Evolutionary conservation across 2,888 invertebrate genomes (phyloP), one percentile per base, ranked within the genome.

Genomic region (Clostera curtula): DNA sequence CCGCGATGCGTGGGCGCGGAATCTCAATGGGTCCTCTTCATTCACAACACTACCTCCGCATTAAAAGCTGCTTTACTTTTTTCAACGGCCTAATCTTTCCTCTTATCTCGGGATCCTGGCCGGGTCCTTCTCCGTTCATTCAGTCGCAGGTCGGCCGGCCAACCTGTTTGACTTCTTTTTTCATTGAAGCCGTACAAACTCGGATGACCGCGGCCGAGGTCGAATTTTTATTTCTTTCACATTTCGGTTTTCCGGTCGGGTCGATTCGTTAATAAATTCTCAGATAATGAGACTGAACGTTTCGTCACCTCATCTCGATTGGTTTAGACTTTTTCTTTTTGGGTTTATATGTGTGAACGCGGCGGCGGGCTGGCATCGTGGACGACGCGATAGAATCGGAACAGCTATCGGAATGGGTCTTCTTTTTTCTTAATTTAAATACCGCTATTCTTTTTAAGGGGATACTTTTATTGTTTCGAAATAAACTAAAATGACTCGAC

Each of bases 221-320:
- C 79, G 79, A 75, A 76, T 79, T 80, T 82, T 82, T 82, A 80
- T 82, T 82, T 82, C 75, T 80, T 82, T 80, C 77, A 77, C 80
- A 77, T 82, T 80, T 83, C 49, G 79, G 82, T 83, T 83, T 82
- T 80, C 82, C 82, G 82, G 82, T 82, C 79, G 67, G 66, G 50
- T 45, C 80, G 79, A 80, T 80, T 83, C 82, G 82, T 83, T 83
- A 83, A 83, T 83, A 83, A 83, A 83, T 83, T 83, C 82, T 74
- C 79, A 79, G 82, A 83, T 83, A 82, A 83, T 82, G 82, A 82
- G 80, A 79, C 80, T 80, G 82, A 83, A 79, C 82, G 82, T 82
- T 83, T 83, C 82, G 80, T 83, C 82, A 83, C 82, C 82, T 83
- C 82, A 66, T 71, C 79, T 77, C 77, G 80, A 82, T 82, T 80